These are phyloP conservation scores for Diaphora mendica DNA, from an alignment of 2,888 invertebrate genomes.

Conservation along the genomic window DNA sequence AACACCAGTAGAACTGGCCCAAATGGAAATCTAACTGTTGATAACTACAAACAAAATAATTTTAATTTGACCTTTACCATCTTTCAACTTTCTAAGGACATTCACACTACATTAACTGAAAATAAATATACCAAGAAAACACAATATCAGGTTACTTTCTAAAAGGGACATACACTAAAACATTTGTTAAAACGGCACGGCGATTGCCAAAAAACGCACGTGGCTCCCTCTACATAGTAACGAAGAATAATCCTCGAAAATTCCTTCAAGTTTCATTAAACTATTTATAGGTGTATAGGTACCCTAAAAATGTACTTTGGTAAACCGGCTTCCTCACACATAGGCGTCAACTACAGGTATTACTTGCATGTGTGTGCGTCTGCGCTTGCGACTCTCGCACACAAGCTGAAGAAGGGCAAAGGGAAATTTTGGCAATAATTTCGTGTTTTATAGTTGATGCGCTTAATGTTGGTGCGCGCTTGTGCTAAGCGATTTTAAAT, in stretches of 20 bases:
- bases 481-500: conserved; percentile 12
- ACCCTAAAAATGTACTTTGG: conserved; percentile 74
- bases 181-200: conserved; percentile 21
- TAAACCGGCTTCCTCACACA: conserved; percentile 76
- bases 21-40: too few species aligned
- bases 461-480: conserved; percentile 39
- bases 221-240: conserved; percentile 33
- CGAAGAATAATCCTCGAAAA: conserved; percentile 53
- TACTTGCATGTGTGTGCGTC: conserved; percentile 41
- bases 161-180: conserved; percentile 30
- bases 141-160: conserved; percentile 36
- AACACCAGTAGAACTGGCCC: too few species aligned
- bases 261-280: conserved; percentile 60
- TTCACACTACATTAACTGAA: conserved; percentile 12
- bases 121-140: conserved; percentile 22
- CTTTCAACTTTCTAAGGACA: conserved; percentile 5
- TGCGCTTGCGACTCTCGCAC: conserved; percentile 59
- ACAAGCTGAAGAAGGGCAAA: conserved; percentile 72
- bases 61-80: conserved; percentile 3
- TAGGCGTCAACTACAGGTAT: conserved; percentile 22
- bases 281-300: conserved; percentile 71
- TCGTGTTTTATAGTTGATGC: conserved; percentile 55
- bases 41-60: not conserved
- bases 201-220: conserved; percentile 35
- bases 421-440: conserved; percentile 84